Evolutionary conservation across 2,888 invertebrate genomes (phyloP).

Genomic region (Epiperipatus broadwayi): DNA sequence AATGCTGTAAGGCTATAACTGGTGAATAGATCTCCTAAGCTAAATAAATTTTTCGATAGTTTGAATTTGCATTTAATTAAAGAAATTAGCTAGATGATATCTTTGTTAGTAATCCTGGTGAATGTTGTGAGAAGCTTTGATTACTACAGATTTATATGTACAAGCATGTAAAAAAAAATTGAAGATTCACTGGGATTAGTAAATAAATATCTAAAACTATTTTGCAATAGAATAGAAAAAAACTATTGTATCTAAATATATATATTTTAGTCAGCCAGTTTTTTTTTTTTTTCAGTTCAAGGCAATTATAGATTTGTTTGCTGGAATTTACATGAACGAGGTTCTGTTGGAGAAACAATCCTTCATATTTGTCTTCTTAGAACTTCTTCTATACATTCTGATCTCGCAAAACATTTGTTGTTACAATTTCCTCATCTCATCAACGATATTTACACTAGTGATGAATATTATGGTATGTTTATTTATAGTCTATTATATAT

Average conservation of each 20-base stretch:
- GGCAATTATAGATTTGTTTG: conserved; percentile 61
- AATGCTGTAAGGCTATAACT: no score
- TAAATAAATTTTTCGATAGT: no score
- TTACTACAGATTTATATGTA: no score
- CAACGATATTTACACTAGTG: conserved; percentile 83
- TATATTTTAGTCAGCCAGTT: not conserved
- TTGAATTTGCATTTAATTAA: no score
- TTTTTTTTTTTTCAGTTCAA: conserved; percentile 19
- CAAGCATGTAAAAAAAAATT: no score
- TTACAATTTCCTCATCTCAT: conserved; percentile 84
- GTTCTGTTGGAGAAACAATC: conserved; percentile 87
- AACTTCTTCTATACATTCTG: conserved; percentile 73
- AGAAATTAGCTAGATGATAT: no score
- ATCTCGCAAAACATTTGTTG: conserved; percentile 73
- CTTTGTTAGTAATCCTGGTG: no score
- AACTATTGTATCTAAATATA: conserved; percentile 12
- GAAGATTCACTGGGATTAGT: not conserved
- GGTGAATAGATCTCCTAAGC: no score
- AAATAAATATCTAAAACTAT: no score
- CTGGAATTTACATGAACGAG: conserved; percentile 76
- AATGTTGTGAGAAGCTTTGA: no score
- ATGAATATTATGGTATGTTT: conserved; percentile 80
- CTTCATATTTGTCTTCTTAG: conserved; percentile 79
- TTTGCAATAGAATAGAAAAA: conserved; percentile 17
- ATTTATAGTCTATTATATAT: no score